These are phyloP conservation scores for Lagenorhynchus albirostris DNA, from an alignment of 2,113 vertebrate species.

Conservation along the genomic window DNA sequence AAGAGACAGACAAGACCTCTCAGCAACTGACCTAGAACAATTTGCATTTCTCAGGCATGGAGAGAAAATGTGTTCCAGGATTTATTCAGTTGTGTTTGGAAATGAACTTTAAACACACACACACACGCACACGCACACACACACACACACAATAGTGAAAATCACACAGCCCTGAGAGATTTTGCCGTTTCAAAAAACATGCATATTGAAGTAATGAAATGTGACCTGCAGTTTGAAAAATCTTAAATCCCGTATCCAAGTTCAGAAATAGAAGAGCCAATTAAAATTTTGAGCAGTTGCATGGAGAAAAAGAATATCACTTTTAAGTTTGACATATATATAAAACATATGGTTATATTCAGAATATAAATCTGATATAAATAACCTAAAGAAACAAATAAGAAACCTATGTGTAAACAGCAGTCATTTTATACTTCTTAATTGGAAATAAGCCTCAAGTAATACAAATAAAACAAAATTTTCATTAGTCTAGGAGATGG, in stretches of 20 bases:
- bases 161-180: not conserved
- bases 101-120: conserved; percentile 47
- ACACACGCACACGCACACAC: not conserved
- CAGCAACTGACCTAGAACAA: conserved; percentile 38
- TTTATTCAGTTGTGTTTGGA: conserved; percentile 51
- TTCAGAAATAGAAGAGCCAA: conserved; percentile 13
- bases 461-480: not conserved
- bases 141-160: conserved; percentile 31
- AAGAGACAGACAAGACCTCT: not conserved
- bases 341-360: not conserved
- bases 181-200: conserved; percentile 29
- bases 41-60: conserved; percentile 48
- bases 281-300: not conserved
- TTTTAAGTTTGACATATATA: not conserved
- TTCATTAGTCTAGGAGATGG: not conserved
- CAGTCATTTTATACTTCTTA: conserved; percentile 10
- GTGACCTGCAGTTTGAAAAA: not conserved
- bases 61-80: conserved; percentile 20
- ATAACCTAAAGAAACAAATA: not conserved
- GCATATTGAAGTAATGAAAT: not conserved
- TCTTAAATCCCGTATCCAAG: not conserved
- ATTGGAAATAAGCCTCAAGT: not conserved
- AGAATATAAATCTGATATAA: not conserved
- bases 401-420: not conserved
- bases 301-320: not conserved